Conservation (phyloP, 2,888 invertebrate species). For the Meghimatium bilineatum region DNA sequence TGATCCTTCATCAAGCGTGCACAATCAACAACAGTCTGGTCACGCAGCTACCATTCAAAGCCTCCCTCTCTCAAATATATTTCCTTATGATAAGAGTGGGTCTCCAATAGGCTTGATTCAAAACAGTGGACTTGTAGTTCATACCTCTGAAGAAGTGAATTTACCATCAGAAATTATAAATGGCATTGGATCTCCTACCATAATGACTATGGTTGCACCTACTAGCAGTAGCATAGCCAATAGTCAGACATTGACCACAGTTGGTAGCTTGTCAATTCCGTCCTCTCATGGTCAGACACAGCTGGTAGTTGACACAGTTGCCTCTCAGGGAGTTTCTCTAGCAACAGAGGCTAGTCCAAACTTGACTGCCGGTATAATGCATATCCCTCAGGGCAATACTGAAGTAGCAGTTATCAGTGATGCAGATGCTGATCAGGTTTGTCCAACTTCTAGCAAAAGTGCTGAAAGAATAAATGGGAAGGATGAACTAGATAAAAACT, state of each 20-base stretch:
- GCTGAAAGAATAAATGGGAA: constrained; percentile 40
- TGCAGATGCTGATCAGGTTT: constrained; percentile 10
- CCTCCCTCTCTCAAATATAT: constrained; percentile 40
- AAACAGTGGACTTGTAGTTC: constrained; percentile 20
- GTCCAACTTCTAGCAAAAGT: constrained; percentile 33
- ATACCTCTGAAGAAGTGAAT: constrained; percentile 6
- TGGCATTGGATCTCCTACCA: constrained; percentile 4
- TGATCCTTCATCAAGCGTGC: constrained; percentile 31
- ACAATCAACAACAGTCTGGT: constrained; percentile 39
- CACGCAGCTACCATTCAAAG: constrained; percentile 43
- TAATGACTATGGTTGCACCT: constrained; percentile 20
- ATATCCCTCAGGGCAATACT: background rate
- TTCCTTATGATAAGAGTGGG: constrained; percentile 45
- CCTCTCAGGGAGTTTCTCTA: constrained; percentile 9
- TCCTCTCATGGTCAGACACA: constrained; percentile 37
- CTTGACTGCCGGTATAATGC: background rate
- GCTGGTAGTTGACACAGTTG: constrained; percentile 10
- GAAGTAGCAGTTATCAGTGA: background rate
- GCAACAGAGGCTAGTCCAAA: constrained; percentile 3
- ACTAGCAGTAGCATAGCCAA: background rate
- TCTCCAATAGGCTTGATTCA: constrained; percentile 17
- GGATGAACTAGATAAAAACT: background rate
- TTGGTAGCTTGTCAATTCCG: constrained; percentile 32
- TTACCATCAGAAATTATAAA: constrained; percentile 1
- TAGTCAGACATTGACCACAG: background rate